These are phyloP conservation scores for Mesorhabditis spiculigera DNA, from an alignment of 2,888 invertebrate species.

Conservation along the genomic window DNA sequence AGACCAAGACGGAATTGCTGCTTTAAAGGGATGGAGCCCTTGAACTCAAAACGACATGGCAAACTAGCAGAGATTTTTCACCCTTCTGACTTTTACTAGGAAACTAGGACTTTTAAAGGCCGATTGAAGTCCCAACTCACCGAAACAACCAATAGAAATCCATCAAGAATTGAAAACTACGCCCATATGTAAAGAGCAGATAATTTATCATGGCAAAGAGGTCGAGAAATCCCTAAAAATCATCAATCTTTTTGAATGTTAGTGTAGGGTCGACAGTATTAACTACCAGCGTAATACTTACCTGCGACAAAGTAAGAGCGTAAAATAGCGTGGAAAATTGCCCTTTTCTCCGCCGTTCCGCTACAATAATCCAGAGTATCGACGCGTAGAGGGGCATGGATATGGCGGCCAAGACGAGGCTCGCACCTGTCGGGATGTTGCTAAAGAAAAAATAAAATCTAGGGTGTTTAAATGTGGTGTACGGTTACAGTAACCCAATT, in stretches of 20 bases:
- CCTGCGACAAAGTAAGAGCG: neutral
- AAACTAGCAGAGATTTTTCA: too few species aligned
- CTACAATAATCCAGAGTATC: neutral
- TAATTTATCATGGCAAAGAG: neutral
- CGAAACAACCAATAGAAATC: constrained; percentile 1
- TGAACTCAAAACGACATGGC: too few species aligned
- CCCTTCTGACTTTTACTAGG: too few species aligned
- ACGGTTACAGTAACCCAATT: too few species aligned
- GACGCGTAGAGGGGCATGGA: neutral
- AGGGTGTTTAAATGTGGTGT: too few species aligned
- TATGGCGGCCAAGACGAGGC: neutral
- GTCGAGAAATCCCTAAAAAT: neutral
- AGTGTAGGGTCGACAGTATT: too few species aligned
- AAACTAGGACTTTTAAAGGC: too few species aligned
- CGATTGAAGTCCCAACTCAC: neutral
- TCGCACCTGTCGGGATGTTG: neutral
- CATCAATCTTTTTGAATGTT: neutral
- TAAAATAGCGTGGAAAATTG: neutral
- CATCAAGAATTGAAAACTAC: neutral
- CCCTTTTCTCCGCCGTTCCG: neutral
- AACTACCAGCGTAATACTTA: neutral
- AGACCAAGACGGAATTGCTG: too few species aligned
- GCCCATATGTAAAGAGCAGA: neutral
- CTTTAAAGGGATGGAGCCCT: too few species aligned
- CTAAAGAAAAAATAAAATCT: neutral